phyloP scores from a whole-genome alignment of 2,888 invertebrate species.

The Cosmorhoe ocellata region DNA sequence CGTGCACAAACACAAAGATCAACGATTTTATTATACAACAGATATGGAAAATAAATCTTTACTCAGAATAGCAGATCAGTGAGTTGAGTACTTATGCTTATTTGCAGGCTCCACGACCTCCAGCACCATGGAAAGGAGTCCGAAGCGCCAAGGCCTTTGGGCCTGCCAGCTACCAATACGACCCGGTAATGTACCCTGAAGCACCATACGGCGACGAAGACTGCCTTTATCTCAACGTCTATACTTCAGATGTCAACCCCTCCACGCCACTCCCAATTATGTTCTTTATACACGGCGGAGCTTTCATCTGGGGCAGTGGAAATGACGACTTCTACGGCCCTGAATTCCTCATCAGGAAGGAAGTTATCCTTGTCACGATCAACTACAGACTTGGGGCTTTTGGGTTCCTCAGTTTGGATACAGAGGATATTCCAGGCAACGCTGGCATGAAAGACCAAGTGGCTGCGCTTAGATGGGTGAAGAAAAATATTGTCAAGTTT shows the following conservation, averaged over 20 bases:
- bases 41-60: too few relatives aligned
- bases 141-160: constrained; percentile 59
- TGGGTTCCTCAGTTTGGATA: constrained; percentile 66
- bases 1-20: too few relatives aligned
- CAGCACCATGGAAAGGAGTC: constrained; percentile 59
- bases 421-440: constrained; percentile 68
- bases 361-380: constrained; percentile 62
- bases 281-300: constrained; percentile 69
- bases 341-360: constrained; percentile 60
- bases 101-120: constrained; percentile 59
- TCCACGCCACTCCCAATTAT: constrained; percentile 53
- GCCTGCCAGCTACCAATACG: constrained; percentile 50
- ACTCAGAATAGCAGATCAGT: too few relatives aligned
- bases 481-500: constrained; percentile 60
- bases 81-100: background rate
- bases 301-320: constrained; percentile 54
- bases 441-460: constrained; percentile 77
- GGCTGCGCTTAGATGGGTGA: constrained; percentile 64
- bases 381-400: constrained; percentile 68
- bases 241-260: constrained; percentile 54
- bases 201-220: constrained; percentile 53
- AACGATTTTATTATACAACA: too few relatives aligned
- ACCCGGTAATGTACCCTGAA: constrained; percentile 29
- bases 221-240: constrained; percentile 69
- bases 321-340: constrained; percentile 60